phyloP scores from a whole-genome alignment of 1,140 invertebrate genomes.

The Bombus sylvicola region DNA sequence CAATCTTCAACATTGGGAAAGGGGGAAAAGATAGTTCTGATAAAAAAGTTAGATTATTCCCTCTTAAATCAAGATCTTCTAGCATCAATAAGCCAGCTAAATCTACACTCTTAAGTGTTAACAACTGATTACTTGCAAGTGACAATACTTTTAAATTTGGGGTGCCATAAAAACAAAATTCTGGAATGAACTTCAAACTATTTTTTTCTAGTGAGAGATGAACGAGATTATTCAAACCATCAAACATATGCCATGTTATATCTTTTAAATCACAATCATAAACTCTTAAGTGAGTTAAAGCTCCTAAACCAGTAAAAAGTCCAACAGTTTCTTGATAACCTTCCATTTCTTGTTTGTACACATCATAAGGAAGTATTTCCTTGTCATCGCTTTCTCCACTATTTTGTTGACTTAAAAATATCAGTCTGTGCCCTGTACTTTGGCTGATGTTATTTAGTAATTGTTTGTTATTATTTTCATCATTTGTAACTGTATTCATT shows the following conservation, averaged over 20 bases:
- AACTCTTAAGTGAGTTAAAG: conserved; percentile 84
- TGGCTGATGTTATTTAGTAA: conserved; percentile 51
- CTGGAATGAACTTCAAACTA: conserved; percentile 85
- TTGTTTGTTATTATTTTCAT: conserved; percentile 22
- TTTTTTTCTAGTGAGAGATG: conserved; percentile 86
- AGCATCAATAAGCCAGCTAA: conserved; percentile 86
- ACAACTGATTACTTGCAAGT: conserved; percentile 85
- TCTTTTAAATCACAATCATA: conserved; percentile 85
- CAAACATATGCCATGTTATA: conserved; percentile 88
- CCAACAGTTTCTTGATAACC: conserved; percentile 78
- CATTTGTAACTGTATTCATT: conserved; percentile 67
- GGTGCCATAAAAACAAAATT: conserved; percentile 88
- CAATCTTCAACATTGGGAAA: conserved; percentile 85
- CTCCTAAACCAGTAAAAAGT: conserved; percentile 84
- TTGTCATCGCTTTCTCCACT: conserved; percentile 76
- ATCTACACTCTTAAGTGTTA: conserved; percentile 86
- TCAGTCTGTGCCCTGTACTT: conserved; percentile 74
- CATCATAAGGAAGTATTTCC: conserved; percentile 86
- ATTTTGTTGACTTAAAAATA: conserved; percentile 77
- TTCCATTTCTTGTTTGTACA: conserved; percentile 84
- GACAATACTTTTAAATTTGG: conserved; percentile 85
- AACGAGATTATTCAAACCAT: conserved; percentile 84
- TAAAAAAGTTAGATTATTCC: conserved; percentile 87
- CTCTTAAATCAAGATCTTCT: conserved; percentile 85
- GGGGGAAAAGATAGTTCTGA: conserved; percentile 88